phyloP scores from a whole-genome alignment of 2,797 vertebrate genomes.

The Discoglossus pictus region DNA sequence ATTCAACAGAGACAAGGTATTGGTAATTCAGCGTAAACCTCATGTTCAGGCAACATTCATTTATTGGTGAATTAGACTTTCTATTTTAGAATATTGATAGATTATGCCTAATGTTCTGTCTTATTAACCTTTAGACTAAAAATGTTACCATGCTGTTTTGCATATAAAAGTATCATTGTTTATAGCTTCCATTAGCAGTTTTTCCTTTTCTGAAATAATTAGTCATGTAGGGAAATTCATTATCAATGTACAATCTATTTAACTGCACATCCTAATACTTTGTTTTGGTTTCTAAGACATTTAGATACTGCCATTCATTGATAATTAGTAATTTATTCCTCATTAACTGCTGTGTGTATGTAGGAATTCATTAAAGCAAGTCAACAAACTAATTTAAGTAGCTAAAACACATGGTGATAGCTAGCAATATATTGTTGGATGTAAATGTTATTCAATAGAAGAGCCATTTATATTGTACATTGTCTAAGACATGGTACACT shows the following conservation, averaged over 20 bases:
- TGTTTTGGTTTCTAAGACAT: slow-evolving; percentile 5
- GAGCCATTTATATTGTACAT: background rate
- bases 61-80: background rate
- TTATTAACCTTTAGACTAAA: slow-evolving; percentile 23
- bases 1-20: too few relatives aligned
- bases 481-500: too few relatives aligned
- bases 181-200: background rate
- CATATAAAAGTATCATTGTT: slow-evolving; percentile 4
- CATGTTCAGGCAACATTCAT: background rate
- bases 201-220: slow-evolving; percentile 10
- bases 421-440: background rate
- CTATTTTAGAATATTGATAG: slow-evolving; percentile 1
- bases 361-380: slow-evolving; percentile 7
- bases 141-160: background rate
- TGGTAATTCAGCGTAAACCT: too few relatives aligned
- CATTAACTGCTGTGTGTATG: slow-evolving; percentile 1
- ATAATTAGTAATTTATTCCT: slow-evolving; percentile 4
- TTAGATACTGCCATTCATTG: background rate
- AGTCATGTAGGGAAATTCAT: background rate
- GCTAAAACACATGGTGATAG: background rate
- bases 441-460: slow-evolving; percentile 4
- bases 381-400: slow-evolving; percentile 2
- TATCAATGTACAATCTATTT: slow-evolving; percentile 15
- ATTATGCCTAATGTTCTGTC: slow-evolving; percentile 9
- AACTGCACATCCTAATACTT: background rate